Conservation (phyloP, 2,797 vertebrate genomes). For the Molossus molossus region DNA sequence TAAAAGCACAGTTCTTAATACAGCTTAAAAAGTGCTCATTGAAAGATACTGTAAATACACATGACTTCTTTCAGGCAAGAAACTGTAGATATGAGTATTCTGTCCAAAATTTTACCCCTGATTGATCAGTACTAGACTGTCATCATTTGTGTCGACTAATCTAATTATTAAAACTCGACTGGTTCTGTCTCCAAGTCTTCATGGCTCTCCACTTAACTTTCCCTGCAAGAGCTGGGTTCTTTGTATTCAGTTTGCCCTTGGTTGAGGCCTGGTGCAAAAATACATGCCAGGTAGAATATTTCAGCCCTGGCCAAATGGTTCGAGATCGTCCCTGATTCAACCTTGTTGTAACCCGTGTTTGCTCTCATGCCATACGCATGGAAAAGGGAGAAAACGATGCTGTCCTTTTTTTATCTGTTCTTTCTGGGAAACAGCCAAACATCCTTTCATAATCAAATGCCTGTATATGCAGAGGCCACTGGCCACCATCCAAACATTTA, state of each 20-base stretch:
- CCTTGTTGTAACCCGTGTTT: constrained; percentile 50
- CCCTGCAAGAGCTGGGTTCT: background rate
- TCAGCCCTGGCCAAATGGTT: constrained; percentile 43
- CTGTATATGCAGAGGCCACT: constrained; percentile 73
- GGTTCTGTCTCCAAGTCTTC: background rate
- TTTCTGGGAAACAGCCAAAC: constrained; percentile 82
- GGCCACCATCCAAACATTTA: constrained; percentile 84
- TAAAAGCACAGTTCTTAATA: constrained; percentile 8
- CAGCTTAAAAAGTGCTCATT: constrained; percentile 6
- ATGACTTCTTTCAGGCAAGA: background rate
- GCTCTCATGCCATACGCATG: background rate
- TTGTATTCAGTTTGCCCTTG: background rate
- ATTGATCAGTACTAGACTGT: background rate
- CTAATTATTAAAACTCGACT: constrained; percentile 48
- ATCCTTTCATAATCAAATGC: constrained; percentile 83
- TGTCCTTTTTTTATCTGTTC: constrained; percentile 59
- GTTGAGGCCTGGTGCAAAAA: constrained; percentile 17
- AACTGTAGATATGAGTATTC: background rate
- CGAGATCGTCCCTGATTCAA: constrained; percentile 1
- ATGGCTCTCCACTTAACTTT: constrained; percentile 8
- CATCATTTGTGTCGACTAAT: constrained; percentile 51
- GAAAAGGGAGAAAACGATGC: background rate
- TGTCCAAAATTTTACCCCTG: background rate
- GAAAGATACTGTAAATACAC: background rate
- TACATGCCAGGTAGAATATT: background rate